A percentile compares a stretch with the other conserved stretches of the same genome.
Evolutionary conservation across 2,113 vertebrate genomes (phyloP).

Genomic region (Pimephales promelas): DNA sequence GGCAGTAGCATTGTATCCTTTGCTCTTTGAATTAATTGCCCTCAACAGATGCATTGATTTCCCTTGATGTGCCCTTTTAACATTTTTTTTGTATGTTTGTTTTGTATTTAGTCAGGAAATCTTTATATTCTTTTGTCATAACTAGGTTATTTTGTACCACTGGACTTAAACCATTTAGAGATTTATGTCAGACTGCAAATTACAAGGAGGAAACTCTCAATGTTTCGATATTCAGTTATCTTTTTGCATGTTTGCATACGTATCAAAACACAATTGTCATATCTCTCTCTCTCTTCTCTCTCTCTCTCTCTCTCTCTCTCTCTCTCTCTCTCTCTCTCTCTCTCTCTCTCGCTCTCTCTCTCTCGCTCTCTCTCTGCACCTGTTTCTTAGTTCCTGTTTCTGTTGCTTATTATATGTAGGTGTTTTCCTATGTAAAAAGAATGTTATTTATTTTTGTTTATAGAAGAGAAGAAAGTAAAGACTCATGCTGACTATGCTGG

Average conservation of each 20-base stretch:
- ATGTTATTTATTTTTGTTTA: conserved; percentile 81
- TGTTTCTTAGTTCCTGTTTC: conserved; percentile 53
- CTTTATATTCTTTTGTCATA: conserved; percentile 20
- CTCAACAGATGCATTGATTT: background rate
- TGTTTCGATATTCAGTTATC: background rate
- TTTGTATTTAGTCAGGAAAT: background rate
- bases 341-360: too few species aligned
- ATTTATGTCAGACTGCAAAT: conserved; percentile 18
- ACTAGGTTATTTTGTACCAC: conserved; percentile 20
- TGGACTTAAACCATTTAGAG: background rate
- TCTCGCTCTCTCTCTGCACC: conserved; percentile 48
- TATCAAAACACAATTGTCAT: background rate
- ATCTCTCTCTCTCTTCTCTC: background rate
- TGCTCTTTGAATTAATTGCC: background rate
- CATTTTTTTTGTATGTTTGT: too few species aligned
- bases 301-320: conserved; percentile 54
- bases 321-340: conserved; percentile 44
- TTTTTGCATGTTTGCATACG: conserved; percentile 11
- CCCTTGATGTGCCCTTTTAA: background rate
- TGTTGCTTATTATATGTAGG: conserved; percentile 60
- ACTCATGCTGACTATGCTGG: conserved; percentile 78
- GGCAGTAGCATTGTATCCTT: background rate
- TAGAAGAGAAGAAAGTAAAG: conserved; percentile 56
- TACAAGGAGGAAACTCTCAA: background rate
- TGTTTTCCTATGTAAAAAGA: conserved; percentile 68